Evolutionary conservation across 2,888 invertebrate species (phyloP).

Genomic region (Lepidochrysops patricia): DNA sequence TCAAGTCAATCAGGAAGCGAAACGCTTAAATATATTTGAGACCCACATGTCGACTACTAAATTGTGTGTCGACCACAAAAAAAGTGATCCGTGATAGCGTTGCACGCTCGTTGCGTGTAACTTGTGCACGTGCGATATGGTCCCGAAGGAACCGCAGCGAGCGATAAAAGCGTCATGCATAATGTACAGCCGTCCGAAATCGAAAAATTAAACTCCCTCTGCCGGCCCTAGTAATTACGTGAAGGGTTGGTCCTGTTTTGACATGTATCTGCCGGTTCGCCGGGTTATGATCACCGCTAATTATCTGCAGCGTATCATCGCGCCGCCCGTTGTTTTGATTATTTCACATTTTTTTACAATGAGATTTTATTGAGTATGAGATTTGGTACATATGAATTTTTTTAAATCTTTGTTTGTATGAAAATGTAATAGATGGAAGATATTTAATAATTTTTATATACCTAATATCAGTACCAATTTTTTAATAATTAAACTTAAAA

Average conservation of each 20-base stretch:
- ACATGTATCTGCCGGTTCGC: slow-evolving; percentile 40
- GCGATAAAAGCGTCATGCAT: slow-evolving; percentile 73
- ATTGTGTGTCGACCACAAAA: no score
- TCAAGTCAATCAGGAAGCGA: no score
- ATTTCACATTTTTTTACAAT: neutral
- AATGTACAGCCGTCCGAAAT: slow-evolving; percentile 69
- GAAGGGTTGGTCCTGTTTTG: slow-evolving; percentile 42
- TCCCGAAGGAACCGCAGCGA: slow-evolving; percentile 67
- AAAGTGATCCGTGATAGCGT: no score
- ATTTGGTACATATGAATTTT: no score
- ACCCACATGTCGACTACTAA: no score
- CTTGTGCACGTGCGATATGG: slow-evolving; percentile 28
- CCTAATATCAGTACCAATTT: no score
- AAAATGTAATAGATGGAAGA: no score
- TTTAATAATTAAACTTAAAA: no score
- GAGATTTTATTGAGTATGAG: no score
- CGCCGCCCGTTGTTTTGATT: slow-evolving; percentile 22
- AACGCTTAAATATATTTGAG: no score
- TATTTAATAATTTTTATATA: no score
- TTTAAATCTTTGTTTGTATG: no score
- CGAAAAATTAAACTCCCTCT: slow-evolving; percentile 73
- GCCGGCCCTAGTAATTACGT: slow-evolving; percentile 52
- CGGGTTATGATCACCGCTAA: slow-evolving; percentile 50
- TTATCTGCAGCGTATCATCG: slow-evolving; percentile 35
- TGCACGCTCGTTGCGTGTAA: slow-evolving; percentile 29